These are phyloP conservation scores for Nettapus auritus DNA, from an alignment of 2,113 vertebrate genomes.

Conservation along the genomic window DNA sequence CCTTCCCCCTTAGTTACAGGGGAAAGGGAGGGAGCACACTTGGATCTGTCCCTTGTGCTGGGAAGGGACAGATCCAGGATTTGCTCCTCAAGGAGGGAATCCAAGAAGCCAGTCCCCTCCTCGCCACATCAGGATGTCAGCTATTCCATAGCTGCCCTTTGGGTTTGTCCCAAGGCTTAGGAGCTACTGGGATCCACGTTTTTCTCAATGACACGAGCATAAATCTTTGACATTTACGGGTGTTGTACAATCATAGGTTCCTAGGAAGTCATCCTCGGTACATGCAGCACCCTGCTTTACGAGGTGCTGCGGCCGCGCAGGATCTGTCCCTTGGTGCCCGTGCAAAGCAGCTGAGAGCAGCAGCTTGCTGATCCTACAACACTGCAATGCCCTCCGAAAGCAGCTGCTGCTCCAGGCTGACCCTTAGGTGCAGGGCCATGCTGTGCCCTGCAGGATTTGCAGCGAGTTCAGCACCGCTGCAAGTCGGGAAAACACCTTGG, in stretches of 20 bases:
- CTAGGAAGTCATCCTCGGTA: background rate
- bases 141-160: background rate
- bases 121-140: fast-evolving
- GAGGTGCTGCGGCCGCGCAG: background rate
- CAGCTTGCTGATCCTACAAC: background rate
- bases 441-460: background rate
- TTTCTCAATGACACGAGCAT: background rate
- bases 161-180: background rate
- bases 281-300: background rate
- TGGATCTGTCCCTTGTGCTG: background rate
- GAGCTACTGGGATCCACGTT: background rate
- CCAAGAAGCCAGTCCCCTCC: fast-evolving
- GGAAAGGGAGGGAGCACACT: fast-evolving
- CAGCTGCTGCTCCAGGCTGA: background rate
- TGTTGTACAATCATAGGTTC: background rate
- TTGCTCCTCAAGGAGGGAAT: background rate
- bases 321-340: fast-evolving
- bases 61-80: background rate
- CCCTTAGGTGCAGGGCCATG: too few species aligned
- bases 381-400: too few species aligned
- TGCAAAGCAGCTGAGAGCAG: background rate
- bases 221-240: background rate
- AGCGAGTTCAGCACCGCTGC: too few species aligned
- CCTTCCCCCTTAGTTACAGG: fast-evolving
- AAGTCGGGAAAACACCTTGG: background rate